Evolutionary conservation across 2,888 invertebrate species (phyloP).

Genomic region (Aphodius granarius): DNA sequence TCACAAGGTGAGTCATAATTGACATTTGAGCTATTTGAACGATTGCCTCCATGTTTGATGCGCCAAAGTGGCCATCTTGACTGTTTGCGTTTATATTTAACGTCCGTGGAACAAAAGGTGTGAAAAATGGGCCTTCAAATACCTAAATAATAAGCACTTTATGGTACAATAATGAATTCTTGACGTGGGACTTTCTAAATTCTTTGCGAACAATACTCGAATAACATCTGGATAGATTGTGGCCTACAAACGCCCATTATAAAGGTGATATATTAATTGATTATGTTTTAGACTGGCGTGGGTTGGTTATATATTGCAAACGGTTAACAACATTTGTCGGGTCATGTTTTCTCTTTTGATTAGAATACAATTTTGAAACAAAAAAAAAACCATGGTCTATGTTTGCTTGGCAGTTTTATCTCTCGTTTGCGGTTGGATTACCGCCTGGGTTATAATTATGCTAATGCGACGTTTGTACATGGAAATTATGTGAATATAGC

Average conservation of each 20-base stretch:
- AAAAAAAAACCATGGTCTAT: neutral
- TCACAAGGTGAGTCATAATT: neutral
- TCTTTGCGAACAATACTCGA: neutral
- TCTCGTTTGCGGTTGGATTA: neutral
- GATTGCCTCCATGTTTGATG: no score
- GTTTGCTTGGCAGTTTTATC: neutral
- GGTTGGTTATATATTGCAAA: neutral
- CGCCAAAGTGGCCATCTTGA: no score
- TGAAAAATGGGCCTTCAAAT: no score
- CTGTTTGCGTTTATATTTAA: no score
- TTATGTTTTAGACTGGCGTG: neutral
- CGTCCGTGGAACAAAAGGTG: no score
- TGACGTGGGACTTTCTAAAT: neutral
- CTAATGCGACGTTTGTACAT: neutral
- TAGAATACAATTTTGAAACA: neutral
- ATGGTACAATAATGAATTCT: neutral
- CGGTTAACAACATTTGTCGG: neutral
- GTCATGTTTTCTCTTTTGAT: neutral
- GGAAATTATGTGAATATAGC: neutral
- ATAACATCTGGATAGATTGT: neutral
- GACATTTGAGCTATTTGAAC: no score
- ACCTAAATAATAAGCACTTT: no score
- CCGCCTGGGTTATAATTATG: neutral
- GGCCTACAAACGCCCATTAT: neutral
- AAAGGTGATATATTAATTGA: neutral